phyloP scores from a whole-genome alignment of 1,140 invertebrate genomes.

The Zaprionus nigranus region DNA sequence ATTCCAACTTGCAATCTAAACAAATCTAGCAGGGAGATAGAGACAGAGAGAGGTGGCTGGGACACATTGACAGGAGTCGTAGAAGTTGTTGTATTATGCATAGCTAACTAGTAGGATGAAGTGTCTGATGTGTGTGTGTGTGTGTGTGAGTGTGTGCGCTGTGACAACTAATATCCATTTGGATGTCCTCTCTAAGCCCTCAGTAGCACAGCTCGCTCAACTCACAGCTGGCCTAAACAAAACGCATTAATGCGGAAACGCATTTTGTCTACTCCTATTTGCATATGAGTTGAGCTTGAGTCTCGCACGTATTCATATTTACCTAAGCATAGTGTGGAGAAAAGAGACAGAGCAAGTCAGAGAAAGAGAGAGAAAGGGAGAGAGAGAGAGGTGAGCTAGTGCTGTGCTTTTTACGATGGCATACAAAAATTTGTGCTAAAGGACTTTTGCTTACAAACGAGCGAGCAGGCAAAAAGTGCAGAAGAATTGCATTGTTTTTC shows the following conservation, averaged over 20 bases:
- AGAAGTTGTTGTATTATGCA: constrained; percentile 26
- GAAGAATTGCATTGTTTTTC: constrained; percentile 73
- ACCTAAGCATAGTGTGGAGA: constrained; percentile 39
- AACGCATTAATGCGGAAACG: constrained; percentile 77
- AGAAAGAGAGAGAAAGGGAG: neutral
- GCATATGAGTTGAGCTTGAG: constrained; percentile 56
- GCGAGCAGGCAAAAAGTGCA: constrained; percentile 72
- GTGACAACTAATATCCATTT: constrained; percentile 55
- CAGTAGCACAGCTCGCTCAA: neutral
- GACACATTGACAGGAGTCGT: neutral
- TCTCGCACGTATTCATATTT: constrained; percentile 70
- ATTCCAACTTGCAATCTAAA: neutral
- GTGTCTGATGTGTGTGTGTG: constrained; percentile 29
- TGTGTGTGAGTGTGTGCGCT: constrained; percentile 14
- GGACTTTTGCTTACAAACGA: constrained; percentile 76
- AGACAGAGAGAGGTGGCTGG: neutral
- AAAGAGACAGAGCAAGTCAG: constrained; percentile 23
- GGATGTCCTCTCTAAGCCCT: constrained; percentile 21
- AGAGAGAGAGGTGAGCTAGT: constrained; percentile 35
- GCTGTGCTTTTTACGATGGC: constrained; percentile 72
- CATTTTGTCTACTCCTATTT: constrained; percentile 68
- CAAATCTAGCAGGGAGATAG: too few relatives aligned
- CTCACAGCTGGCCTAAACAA: constrained; percentile 57
- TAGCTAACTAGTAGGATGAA: constrained; percentile 35
- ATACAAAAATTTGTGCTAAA: constrained; percentile 68